phyloP scores from a whole-genome alignment of 2,888 invertebrate species.

The Cerastis leucographa region DNA sequence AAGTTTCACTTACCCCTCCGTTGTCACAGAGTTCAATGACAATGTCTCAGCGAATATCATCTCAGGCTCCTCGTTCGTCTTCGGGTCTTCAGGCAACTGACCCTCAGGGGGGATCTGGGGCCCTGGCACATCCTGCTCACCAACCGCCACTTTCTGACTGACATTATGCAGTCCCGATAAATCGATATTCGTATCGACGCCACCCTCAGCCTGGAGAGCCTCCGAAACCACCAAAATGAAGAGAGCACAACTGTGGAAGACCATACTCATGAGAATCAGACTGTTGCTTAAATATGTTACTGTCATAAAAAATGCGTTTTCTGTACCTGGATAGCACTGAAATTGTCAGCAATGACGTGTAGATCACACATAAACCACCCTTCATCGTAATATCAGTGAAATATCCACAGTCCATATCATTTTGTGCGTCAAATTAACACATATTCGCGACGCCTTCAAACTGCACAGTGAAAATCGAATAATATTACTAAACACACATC shows the following conservation, averaged over 20 bases:
- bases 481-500: slow-evolving; percentile 68
- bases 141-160: slow-evolving; percentile 77
- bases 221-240: slow-evolving; percentile 91
- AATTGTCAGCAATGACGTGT: slow-evolving; percentile 91
- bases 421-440: slow-evolving; percentile 87
- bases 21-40: slow-evolving; percentile 90
- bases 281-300: background rate
- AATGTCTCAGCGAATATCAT: slow-evolving; percentile 88
- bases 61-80: slow-evolving; percentile 76
- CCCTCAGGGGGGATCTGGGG: slow-evolving; percentile 48
- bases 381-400: slow-evolving; percentile 91
- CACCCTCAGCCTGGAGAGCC: slow-evolving; percentile 83
- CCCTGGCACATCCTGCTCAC: slow-evolving; percentile 67
- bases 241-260: slow-evolving; percentile 89
- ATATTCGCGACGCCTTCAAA: slow-evolving; percentile 79
- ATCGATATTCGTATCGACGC: slow-evolving; percentile 78
- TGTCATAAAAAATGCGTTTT: slow-evolving; percentile 20
- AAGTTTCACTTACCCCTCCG: slow-evolving; percentile 88
- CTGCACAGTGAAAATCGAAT: slow-evolving; percentile 65
- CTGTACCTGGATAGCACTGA: slow-evolving; percentile 91
- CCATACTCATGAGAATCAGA: slow-evolving; percentile 41
- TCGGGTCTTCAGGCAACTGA: slow-evolving; percentile 53
- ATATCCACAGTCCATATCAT: slow-evolving; percentile 88
- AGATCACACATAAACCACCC: slow-evolving; percentile 90
- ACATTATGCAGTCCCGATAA: slow-evolving; percentile 86